Conservation (phyloP, 2,888 invertebrate genomes). For the Sicus ferrugineus region DNA sequence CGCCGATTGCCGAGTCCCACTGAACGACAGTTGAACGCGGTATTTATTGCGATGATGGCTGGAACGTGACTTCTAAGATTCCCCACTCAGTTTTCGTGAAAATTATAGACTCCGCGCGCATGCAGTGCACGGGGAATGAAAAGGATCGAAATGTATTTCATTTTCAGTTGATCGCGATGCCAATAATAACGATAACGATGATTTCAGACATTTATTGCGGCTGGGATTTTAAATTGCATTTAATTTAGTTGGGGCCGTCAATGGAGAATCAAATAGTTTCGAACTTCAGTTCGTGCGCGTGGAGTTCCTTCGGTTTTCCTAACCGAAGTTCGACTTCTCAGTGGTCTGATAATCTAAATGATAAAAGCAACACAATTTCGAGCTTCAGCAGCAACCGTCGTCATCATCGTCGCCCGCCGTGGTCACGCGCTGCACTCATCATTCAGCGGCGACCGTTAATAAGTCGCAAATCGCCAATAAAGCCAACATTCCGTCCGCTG, state of each 20-base stretch:
- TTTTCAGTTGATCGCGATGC: neutral
- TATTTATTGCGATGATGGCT: constrained; percentile 56
- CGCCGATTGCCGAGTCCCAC: constrained; percentile 48
- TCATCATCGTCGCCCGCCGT: neutral
- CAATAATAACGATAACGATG: constrained; percentile 8
- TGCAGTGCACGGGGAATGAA: neutral
- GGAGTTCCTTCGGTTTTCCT: neutral
- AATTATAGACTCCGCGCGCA: constrained; percentile 19
- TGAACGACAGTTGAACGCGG: constrained; percentile 33
- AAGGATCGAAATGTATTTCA: neutral
- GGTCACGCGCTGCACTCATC: neutral
- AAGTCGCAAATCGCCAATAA: constrained; percentile 8
- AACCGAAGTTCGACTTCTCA: neutral
- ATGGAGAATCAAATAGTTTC: too few relatives aligned
- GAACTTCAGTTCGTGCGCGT: too few relatives aligned
- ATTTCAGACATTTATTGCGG: constrained; percentile 15
- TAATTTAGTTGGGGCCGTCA: neutral
- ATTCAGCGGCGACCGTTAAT: neutral
- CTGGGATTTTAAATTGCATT: neutral
- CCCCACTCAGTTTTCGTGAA: constrained; percentile 5
- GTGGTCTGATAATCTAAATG: neutral
- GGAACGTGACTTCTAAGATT: constrained; percentile 58
- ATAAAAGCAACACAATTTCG: neutral
- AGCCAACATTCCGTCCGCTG: neutral
- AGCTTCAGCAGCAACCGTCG: neutral